A percentile compares a stretch with the other conserved stretches of the same genome.
These are phyloP conservation scores for Laticauda laticaudata DNA, from an alignment of 2,113 vertebrate species.

Conservation along the genomic window DNA sequence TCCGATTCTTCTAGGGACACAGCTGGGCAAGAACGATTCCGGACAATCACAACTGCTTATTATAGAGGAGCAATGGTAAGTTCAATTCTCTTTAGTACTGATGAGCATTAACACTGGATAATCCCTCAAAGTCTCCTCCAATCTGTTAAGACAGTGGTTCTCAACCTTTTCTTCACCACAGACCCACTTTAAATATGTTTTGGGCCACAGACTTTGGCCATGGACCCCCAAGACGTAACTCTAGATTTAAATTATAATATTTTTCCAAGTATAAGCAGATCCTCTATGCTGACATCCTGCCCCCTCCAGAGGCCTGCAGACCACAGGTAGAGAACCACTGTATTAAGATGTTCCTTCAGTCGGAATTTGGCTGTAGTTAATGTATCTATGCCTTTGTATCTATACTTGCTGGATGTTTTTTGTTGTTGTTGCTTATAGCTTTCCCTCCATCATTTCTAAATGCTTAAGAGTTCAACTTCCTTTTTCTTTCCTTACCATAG, in stretches of 20 bases:
- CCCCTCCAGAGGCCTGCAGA: background rate
- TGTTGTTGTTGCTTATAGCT: background rate
- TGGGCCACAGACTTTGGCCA: background rate
- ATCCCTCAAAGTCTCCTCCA: background rate
- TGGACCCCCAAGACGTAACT: background rate
- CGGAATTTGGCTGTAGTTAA: background rate
- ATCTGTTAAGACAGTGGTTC: background rate
- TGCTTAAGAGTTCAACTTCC: background rate
- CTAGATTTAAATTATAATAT: background rate
- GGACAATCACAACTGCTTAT: conserved; percentile 95
- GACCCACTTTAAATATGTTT: background rate
- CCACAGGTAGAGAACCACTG: background rate
- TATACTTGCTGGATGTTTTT: background rate
- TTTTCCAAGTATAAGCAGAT: background rate
- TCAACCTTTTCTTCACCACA: background rate
- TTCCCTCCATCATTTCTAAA: background rate
- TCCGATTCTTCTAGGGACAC: conserved; percentile 81
- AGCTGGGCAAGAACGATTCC: conserved; percentile 91
- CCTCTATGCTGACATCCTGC: background rate
- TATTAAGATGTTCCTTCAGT: background rate
- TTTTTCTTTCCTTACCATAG: background rate
- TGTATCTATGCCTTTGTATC: background rate
- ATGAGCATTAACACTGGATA: fast-evolving
- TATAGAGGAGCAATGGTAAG: conserved; percentile 95
- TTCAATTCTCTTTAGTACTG: fast-evolving